These are phyloP conservation scores for Andrena trimmerana DNA, from an alignment of 2,888 invertebrate species.

Conservation along the genomic window DNA sequence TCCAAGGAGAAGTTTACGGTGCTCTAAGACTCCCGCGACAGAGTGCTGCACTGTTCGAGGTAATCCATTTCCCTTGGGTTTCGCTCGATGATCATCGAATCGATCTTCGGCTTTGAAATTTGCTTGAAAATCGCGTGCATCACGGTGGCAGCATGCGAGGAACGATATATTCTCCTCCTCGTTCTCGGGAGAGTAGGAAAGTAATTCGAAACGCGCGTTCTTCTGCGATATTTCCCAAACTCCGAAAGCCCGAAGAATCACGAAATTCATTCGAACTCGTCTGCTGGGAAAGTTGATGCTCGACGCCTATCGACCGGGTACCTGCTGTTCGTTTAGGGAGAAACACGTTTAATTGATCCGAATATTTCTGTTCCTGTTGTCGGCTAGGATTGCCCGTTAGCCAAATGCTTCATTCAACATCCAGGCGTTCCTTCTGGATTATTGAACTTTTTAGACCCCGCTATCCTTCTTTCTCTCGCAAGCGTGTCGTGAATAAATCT, in stretches of 20 bases:
- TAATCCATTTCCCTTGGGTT: too few relatives aligned
- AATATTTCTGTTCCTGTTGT: neutral
- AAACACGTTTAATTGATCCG: conserved; percentile 23
- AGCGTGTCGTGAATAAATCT: conserved; percentile 42
- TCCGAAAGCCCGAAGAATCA: neutral
- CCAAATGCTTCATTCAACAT: conserved; percentile 24
- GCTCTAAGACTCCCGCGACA: conserved; percentile 1
- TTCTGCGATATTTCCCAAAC: neutral
- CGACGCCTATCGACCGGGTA: neutral
- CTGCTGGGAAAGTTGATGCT: neutral
- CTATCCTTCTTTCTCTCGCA: neutral
- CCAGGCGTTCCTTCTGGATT: neutral
- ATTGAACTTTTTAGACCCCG: neutral
- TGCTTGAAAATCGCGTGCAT: neutral
- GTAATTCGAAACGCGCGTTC: conserved; percentile 36
- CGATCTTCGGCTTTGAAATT: neutral
- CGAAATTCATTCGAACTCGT: neutral
- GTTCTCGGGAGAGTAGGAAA: neutral
- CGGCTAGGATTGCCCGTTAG: neutral
- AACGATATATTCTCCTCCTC: neutral
- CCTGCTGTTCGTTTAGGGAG: neutral
- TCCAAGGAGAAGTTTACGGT: neutral
- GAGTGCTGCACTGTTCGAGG: too few relatives aligned
- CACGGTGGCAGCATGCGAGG: neutral
- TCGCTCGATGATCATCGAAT: neutral